A percentile compares a stretch with the other conserved stretches of the same genome.
Conservation (phyloP, 2,113 vertebrate genomes). For the Maccullochella peelii region DNA sequence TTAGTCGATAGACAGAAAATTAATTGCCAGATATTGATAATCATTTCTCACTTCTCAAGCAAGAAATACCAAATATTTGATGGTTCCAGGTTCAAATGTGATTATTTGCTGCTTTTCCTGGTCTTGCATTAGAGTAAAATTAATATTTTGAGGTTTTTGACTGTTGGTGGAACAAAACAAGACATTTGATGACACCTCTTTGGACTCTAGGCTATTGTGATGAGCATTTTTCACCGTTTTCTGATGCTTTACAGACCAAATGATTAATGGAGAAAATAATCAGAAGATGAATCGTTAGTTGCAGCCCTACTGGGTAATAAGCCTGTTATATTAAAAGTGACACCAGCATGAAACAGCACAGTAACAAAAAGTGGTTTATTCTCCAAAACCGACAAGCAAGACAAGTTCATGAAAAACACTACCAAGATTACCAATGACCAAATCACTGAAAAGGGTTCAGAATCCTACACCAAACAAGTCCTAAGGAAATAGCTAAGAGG, state of each 20-base stretch:
- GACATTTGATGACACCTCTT: too few species aligned
- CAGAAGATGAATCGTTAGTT: not conserved
- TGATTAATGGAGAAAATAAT: not conserved
- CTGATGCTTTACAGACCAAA: not conserved
- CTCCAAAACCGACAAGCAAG: constrained; percentile 75
- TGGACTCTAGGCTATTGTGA: not conserved
- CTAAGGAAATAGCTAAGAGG: constrained; percentile 41
- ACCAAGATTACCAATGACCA: constrained; percentile 59
- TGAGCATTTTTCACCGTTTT: not conserved
- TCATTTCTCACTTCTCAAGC: not conserved
- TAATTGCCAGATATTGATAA: rapidly evolving
- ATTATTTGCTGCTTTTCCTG: not conserved
- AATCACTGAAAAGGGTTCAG: constrained; percentile 49
- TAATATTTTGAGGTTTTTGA: not conserved
- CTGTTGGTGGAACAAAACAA: not conserved
- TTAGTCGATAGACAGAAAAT: not conserved
- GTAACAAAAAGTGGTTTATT: constrained; percentile 83
- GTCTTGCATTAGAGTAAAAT: not conserved
- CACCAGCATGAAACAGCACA: constrained; percentile 8
- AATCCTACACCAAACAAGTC: constrained; percentile 53
- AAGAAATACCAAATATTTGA: not conserved
- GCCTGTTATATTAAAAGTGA: not conserved
- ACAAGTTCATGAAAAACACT: constrained; percentile 62
- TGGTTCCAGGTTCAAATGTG: not conserved
- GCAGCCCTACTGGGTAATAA: not conserved